These are phyloP conservation scores for Pristionchus japonicus DNA, from an alignment of 2,888 invertebrate species.

Conservation along the genomic window DNA sequence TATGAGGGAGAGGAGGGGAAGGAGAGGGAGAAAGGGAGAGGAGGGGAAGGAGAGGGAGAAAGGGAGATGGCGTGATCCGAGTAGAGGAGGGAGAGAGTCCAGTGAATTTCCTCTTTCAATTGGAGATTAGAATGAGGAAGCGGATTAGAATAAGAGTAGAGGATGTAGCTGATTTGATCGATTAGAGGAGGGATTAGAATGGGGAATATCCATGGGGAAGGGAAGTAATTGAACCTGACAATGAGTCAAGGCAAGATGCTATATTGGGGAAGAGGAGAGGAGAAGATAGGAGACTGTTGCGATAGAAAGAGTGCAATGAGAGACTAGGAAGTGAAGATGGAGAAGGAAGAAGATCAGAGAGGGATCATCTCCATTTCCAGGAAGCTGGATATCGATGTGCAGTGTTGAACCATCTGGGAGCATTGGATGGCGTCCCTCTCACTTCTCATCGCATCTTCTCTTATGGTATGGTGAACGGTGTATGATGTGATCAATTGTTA, in stretches of 20 bases:
- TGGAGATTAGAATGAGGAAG: not conserved
- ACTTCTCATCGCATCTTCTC: constrained; percentile 91
- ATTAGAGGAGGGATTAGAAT: not conserved
- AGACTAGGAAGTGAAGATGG: not conserved
- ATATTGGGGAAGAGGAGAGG: not conserved
- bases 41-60: not conserved
- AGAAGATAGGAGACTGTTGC: not conserved
- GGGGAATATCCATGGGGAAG: constrained; percentile 18
- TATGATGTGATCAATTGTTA: not conserved
- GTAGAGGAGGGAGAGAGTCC: not conserved
- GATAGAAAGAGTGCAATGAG: not conserved
- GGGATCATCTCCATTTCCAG: not conserved
- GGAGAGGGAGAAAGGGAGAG: not conserved
- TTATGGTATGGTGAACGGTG: constrained; percentile 82
- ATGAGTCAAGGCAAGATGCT: not conserved
- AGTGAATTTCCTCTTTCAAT: not conserved
- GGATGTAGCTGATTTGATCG: constrained; percentile 22
- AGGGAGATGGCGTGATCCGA: constrained; percentile 8
- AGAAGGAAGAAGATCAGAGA: too few species aligned
- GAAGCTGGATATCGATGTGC: constrained; percentile 87
- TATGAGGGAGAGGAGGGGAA: not conserved
- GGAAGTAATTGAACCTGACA: constrained; percentile 6
- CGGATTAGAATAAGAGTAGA: constrained; percentile 22
- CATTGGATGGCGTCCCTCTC: constrained; percentile 87
- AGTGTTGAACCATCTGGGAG: constrained; percentile 93